Evolutionary conservation across 2,113 vertebrate genomes (phyloP).

Genomic region (Pungitius pungitius): DNA sequence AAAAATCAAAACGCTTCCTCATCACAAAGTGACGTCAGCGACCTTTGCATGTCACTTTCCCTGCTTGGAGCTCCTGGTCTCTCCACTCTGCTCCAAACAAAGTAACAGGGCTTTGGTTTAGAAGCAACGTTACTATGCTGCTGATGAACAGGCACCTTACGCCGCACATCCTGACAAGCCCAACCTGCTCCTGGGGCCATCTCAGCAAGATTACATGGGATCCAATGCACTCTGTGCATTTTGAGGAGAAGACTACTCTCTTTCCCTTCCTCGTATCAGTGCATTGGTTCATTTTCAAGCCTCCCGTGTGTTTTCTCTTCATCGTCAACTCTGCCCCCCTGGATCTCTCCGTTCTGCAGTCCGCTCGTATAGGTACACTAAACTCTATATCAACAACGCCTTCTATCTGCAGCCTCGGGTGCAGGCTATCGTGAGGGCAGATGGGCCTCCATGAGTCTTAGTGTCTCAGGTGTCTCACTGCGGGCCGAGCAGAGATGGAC

Average conservation of each 20-base stretch:
- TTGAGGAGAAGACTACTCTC: conserved; percentile 32
- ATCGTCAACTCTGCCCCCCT: conserved; percentile 46
- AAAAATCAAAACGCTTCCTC: background rate
- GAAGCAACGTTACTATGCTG: background rate
- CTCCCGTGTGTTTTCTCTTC: conserved; percentile 39
- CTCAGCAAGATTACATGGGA: conserved; percentile 34
- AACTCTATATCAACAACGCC: conserved; percentile 41
- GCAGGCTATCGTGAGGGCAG: conserved; percentile 36
- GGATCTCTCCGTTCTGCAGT: conserved; percentile 44
- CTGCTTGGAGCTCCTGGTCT: background rate
- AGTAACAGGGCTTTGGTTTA: background rate
- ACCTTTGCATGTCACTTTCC: background rate
- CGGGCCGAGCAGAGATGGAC: conserved; percentile 17
- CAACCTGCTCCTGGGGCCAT: conserved; percentile 21
- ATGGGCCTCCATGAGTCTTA: conserved; percentile 34
- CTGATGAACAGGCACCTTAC: conserved; percentile 4
- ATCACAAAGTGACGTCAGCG: background rate
- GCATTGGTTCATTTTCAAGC: conserved; percentile 26
- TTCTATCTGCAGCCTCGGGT: conserved; percentile 52
- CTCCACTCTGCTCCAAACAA: background rate
- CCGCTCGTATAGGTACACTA: conserved; percentile 40
- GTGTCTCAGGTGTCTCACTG: conserved; percentile 48
- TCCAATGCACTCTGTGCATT: conserved; percentile 17
- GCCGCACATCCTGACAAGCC: background rate
- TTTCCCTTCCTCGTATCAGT: conserved; percentile 8